Evolutionary conservation across 2,888 invertebrate genomes (phyloP).

Genomic region (Antitype chi): DNA sequence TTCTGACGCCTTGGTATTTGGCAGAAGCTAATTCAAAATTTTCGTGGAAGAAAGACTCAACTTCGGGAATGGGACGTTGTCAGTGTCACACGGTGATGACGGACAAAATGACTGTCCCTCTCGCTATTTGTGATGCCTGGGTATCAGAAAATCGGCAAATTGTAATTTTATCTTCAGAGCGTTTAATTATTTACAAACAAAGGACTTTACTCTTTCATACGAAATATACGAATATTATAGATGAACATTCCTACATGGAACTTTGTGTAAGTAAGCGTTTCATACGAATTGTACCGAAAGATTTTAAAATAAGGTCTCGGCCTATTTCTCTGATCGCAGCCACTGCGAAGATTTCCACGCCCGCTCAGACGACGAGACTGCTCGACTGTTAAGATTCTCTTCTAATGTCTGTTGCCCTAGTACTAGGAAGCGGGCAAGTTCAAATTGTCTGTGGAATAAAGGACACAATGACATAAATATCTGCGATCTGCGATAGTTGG

Average conservation of each 20-base stretch:
- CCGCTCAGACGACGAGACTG: neutral
- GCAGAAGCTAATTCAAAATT: constrained; percentile 3
- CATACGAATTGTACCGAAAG: neutral
- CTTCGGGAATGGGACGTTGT: neutral
- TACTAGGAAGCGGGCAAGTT: constrained; percentile 6
- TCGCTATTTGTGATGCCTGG: constrained; percentile 14
- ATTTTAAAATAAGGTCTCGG: rapidly evolving
- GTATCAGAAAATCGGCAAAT: constrained; percentile 30
- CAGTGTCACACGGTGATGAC: neutral
- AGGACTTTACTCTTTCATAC: too few species aligned
- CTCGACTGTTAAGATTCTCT: neutral
- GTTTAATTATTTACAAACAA: neutral
- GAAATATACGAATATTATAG: too few species aligned
- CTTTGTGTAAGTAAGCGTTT: neutral
- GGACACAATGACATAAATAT: too few species aligned
- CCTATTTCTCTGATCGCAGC: too few species aligned
- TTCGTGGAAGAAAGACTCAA: constrained; percentile 30
- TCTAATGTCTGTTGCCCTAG: constrained; percentile 12
- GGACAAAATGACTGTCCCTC: neutral
- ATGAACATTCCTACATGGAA: neutral
- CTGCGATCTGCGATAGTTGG: neutral
- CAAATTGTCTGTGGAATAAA: constrained; percentile 35
- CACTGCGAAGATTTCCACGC: neutral
- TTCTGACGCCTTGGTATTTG: constrained; percentile 17
- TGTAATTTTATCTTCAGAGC: constrained; percentile 30